Percentiles rank a stretch among this genome's conserved stretches.
Conservation (phyloP, 1,140 invertebrate species). For the Aleiodes sp. region DNA sequence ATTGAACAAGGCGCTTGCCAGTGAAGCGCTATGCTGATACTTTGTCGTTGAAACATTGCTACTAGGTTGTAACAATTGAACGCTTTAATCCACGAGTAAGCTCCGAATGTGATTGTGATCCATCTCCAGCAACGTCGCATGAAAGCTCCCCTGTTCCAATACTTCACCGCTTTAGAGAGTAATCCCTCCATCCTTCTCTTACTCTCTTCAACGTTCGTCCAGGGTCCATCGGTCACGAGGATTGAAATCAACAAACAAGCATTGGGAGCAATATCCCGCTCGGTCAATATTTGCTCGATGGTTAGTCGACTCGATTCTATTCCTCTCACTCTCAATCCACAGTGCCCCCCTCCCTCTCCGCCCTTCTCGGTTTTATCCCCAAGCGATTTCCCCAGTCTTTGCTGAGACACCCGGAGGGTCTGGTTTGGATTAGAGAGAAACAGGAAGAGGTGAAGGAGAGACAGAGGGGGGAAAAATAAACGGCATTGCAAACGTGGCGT, state of each 20-base stretch:
- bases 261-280: slow-evolving; percentile 67
- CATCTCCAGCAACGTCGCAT: not conserved
- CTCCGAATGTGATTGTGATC: not conserved
- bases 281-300: slow-evolving; percentile 65
- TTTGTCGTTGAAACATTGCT: too few species aligned
- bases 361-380: slow-evolving; percentile 10
- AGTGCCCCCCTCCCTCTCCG: not conserved
- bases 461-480: slow-evolving; percentile 58
- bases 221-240: slow-evolving; percentile 56
- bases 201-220: slow-evolving; percentile 15
- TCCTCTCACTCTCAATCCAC: slow-evolving; percentile 29
- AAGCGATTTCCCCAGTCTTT: slow-evolving; percentile 23
- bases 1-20: too few species aligned
- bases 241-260: slow-evolving; percentile 66
- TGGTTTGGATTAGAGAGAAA: not conserved
- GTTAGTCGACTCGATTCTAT: slow-evolving; percentile 62
- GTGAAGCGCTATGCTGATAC: too few species aligned
- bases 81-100: not conserved
- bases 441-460: not conserved
- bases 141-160: not conserved
- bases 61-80: not conserved
- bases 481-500: slow-evolving; percentile 61
- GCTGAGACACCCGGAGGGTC: slow-evolving; percentile 21
- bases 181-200: not conserved
- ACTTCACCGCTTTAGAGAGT: too few species aligned